Evolutionary conservation across 2,113 vertebrate species (phyloP), one percentile per base, ranked within the genome.

Genomic region (Sus scrofa): DNA sequence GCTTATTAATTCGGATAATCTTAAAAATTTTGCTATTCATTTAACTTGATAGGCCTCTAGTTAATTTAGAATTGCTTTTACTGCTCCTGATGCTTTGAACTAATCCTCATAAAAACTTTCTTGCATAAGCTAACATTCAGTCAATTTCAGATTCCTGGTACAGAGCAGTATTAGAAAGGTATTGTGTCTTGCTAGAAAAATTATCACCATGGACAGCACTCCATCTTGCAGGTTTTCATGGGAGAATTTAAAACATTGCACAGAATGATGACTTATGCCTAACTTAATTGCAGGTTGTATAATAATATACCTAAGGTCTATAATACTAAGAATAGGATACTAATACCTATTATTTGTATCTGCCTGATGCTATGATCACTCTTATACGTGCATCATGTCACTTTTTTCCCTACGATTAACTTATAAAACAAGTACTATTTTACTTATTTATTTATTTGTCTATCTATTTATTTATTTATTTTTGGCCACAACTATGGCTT

Each of bases 41-140:
- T 92, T 92, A 88, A 78, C 4, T 30, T 92, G 62, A 27, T 67
- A 73, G 54, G 30, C 18, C 24, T 67, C 27, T 78, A 54, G 8
- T 67, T 91, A 70, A 84, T 37, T 79, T 62, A 91, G 24, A 67
- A 78, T 92, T 68, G 32, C 27, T 60, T 70, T 92, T 83, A 60
- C 10, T 91, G 27, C n/a, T 74, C 32, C n/a, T 67, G 60, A 58
- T n/a, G 44, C 37, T 62, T 67, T 92, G 44, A 96, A 86, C 68
- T 93, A 86, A 93, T 34, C 27, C 73, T 60, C 10, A 30, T 13
- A 65, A 96, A 85, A 91, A 50, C 4, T 74, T 58, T 50, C 34
- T 60, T 39, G 37, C 70, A 11, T 32, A 39, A 71, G 68, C 50
- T 70, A 86, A 91, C 20, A 54, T 67, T 75, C 44, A 39, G 20